A percentile compares a stretch with the other conserved stretches of the same genome.
Conservation (phyloP, 1,140 invertebrate genomes). For the Trialeurodes vaporariorum region DNA sequence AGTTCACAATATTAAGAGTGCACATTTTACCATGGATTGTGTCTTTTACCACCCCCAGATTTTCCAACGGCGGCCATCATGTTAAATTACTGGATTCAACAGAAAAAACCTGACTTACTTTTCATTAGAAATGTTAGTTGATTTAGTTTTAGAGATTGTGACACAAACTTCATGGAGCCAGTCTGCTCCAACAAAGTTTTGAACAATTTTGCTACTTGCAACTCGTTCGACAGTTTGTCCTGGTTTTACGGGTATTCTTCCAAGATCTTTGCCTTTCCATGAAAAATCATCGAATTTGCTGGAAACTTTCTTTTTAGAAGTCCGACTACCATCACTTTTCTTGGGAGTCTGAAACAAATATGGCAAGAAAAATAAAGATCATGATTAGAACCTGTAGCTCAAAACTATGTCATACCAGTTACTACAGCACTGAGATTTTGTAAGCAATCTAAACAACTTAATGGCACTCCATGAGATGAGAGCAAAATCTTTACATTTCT, state of each 20-base stretch:
- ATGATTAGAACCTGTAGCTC: no score
- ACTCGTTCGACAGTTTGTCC: conserved; percentile 24
- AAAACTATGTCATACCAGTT: no score
- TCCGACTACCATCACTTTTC: neutral
- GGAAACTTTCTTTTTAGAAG: neutral
- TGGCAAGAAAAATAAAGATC: no score
- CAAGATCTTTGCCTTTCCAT: neutral
- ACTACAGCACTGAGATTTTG: no score
- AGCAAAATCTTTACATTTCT: no score
- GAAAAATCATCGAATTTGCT: neutral
- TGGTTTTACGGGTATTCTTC: neutral
- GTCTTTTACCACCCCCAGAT: no score
- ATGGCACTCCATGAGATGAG: no score
- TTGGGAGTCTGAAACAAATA: neutral
- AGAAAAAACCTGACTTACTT: conserved; percentile 41
- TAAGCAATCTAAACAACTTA: no score
- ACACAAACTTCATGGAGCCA: conserved; percentile 85
- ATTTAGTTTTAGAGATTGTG: conserved; percentile 59
- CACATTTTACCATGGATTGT: no score
- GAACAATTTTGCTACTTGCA: conserved; percentile 40
- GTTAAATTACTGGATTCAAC: no score
- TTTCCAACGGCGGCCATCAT: no score
- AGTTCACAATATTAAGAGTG: no score
- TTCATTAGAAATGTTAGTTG: conserved; percentile 56
- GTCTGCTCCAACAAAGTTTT: conserved; percentile 52